Percentiles rank a stretch among this genome's conserved stretches.
These are phyloP conservation scores for Puma concolor DNA, from an alignment of 2,113 vertebrate species.

Conservation along the genomic window DNA sequence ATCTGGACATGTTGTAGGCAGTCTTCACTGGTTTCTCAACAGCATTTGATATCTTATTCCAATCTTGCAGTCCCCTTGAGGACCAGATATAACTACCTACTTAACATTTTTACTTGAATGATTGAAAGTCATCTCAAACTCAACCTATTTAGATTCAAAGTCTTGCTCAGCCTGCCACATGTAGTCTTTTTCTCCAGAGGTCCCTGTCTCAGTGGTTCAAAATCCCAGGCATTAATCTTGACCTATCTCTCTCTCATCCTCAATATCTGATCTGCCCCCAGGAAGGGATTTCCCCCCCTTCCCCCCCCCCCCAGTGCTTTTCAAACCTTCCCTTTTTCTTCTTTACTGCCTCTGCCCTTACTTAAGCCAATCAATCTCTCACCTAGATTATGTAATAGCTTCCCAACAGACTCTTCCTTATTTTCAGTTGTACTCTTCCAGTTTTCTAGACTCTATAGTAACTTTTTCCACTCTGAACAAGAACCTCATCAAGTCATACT, in stretches of 20 bases:
- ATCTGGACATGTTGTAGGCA: neutral
- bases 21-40: neutral
- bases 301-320: neutral
- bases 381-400: neutral
- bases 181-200: neutral
- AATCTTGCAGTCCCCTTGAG: neutral
- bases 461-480: neutral
- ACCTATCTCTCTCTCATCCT: neutral
- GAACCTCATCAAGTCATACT: neutral
- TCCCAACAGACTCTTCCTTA: neutral
- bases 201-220: neutral
- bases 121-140: neutral
- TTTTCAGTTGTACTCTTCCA: neutral
- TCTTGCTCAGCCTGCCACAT: neutral
- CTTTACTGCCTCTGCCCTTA: neutral
- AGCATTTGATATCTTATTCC: neutral
- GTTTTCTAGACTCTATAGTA: neutral
- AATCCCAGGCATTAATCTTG: neutral
- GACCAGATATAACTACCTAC: neutral
- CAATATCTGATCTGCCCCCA: neutral
- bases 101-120: constrained; percentile 4
- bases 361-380: neutral
- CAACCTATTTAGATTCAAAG: neutral
- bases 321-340: neutral
- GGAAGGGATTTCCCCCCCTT: neutral